Base-by-base conservation (phyloP, 2,888 invertebrate genomes). In the Papilio elwesi region DNA sequence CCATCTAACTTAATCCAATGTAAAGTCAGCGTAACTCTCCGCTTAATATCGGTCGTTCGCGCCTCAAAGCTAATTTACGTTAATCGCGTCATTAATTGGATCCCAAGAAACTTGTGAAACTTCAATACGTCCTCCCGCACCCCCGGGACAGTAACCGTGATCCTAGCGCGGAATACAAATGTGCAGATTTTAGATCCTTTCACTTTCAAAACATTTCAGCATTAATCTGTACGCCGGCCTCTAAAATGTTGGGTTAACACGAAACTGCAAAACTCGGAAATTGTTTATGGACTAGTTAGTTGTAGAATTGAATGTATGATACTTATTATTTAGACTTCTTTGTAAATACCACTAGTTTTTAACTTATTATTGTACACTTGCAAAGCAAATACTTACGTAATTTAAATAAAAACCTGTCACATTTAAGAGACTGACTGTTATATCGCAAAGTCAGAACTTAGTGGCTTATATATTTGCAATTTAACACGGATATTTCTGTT, bases 11-110 rank as follows among this genome's bases (percentile, higher is more conserved):
- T 64, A 74, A 74, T 71, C 70, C 53, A 43, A 53, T 6, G 48
- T 68, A 63, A 36, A 8, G 26, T 65, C 68, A 69, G 73, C 75
- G 78, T 80, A 75, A 77, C 74, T 75, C 68, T 73, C 68, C 76
- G 72, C 73, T 74, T 76, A 80, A 85, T 59, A 85, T 82, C 81
- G 87, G 83, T 82, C 83, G 82, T 89, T 89, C 83, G 83, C 89
- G 87, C 88, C 86, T 90, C 85, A 82, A 83, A 88, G 83, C 88
- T 89, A 90, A 91, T 91, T 90, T 86, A 83, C 85, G 87, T 89
- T 88, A 91, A 92, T 91, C 89, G 90, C 80, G 83, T 85, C 90
- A 92, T 92, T 92, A 92, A 91, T 92, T 90, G 89, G 86, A 83
- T 83, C 83, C 80, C 75, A 73, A 76, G 84, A 83, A 90, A 91